Conservation (phyloP, 2,888 invertebrate species). For the Crocallis elinguaria region DNA sequence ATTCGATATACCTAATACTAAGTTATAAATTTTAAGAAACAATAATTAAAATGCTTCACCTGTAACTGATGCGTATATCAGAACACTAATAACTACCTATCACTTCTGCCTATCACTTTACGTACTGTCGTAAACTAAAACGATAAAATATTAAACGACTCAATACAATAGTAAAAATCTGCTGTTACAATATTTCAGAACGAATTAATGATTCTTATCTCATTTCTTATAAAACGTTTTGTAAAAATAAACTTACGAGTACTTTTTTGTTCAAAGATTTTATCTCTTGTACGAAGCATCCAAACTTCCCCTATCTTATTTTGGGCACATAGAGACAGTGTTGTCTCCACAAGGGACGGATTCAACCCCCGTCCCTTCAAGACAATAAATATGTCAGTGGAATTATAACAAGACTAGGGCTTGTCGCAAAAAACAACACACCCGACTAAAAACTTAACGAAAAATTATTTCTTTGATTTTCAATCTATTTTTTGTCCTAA, state of each 20-base stretch:
- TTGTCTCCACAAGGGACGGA: conserved; percentile 50
- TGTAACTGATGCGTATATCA: too few species aligned
- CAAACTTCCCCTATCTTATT: conserved; percentile 35
- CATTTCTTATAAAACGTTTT: conserved; percentile 35
- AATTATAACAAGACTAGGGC: conserved; percentile 76
- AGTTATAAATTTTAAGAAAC: too few species aligned
- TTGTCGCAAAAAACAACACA: conserved; percentile 27
- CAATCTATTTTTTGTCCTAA: too few species aligned
- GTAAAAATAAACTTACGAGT: conserved; percentile 29
- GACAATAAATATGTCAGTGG: conserved; percentile 84
- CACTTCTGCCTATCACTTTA: too few species aligned
- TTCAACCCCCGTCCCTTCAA: conserved; percentile 64
- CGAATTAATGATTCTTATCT: conserved; percentile 31
- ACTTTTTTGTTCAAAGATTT: conserved; percentile 46
- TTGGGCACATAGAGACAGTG: conserved; percentile 42
- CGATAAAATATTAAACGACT: conserved; percentile 14
- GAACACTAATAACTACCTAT: too few species aligned
- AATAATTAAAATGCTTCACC: too few species aligned
- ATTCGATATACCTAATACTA: too few species aligned
- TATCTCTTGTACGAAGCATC: conserved; percentile 40
- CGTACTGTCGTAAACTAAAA: background rate
- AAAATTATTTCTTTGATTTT: background rate
- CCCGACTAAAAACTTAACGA: background rate
- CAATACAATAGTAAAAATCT: conserved; percentile 16
- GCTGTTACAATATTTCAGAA: conserved; percentile 32